Percentiles rank a stretch among this genome's conserved stretches.
These are phyloP conservation scores for Rostratula benghalensis DNA, from an alignment of 2,113 vertebrate genomes.

Conservation along the genomic window DNA sequence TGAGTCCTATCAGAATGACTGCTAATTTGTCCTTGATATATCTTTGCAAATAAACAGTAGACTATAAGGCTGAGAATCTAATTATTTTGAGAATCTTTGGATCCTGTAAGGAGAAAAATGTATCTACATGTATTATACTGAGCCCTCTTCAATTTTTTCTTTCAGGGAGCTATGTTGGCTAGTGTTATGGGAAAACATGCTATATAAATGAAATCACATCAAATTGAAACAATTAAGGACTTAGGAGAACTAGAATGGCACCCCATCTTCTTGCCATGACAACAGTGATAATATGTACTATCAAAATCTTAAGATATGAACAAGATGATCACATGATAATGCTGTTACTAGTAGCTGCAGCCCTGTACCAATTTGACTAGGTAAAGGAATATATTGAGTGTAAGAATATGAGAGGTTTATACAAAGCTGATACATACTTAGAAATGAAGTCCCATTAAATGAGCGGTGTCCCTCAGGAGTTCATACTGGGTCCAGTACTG, in stretches of 20 bases:
- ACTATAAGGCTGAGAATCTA: background rate
- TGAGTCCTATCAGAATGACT: background rate
- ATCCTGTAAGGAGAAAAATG: background rate
- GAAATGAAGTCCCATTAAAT: background rate
- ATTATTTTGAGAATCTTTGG: background rate
- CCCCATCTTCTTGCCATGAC: constrained; percentile 1
- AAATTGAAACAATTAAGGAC: background rate
- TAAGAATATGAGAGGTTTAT: background rate
- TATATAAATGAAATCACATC: background rate
- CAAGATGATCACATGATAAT: background rate
- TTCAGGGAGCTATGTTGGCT: background rate
- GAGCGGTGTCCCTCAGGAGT: background rate
- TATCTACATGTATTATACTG: background rate
- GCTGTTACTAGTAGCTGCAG: background rate
- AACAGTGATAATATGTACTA: background rate
- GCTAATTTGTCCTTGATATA: background rate
- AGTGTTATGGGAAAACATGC: background rate
- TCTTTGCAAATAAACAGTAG: background rate
- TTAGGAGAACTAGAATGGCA: constrained; percentile 26
- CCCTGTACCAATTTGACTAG: background rate
- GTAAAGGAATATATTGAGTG: background rate
- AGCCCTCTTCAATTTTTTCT: background rate
- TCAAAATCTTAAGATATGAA: background rate
- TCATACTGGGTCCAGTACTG: background rate
- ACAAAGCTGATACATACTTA: background rate